A percentile compares a stretch with the other conserved stretches of the same genome.
Conservation (phyloP, 2,797 vertebrate species). For the Sciurus vulgaris region DNA sequence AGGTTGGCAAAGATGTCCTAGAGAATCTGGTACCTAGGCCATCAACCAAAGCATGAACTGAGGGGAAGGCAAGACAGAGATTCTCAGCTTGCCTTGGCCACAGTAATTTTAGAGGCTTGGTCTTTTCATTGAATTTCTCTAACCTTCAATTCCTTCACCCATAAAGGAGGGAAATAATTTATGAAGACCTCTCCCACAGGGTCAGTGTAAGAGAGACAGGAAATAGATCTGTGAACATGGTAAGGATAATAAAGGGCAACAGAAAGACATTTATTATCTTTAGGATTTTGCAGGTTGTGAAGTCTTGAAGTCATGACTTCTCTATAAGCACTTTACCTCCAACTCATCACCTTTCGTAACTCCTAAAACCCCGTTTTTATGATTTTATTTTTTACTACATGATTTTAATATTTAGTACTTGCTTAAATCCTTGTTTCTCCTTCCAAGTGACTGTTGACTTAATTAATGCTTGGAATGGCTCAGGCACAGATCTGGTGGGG, state of each 20-base stretch:
- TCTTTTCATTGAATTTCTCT: background rate
- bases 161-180: background rate
- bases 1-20: background rate
- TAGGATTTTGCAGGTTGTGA: background rate
- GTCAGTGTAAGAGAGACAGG: background rate
- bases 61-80: background rate
- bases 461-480: background rate
- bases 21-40: background rate
- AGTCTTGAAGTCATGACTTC: background rate
- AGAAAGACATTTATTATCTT: background rate
- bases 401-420: background rate
- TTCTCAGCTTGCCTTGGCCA: background rate
- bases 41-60: background rate
- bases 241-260: background rate
- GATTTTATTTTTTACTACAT: background rate
- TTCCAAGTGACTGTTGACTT: background rate
- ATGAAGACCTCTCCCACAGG: background rate
- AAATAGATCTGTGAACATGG: background rate
- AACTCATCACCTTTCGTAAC: background rate
- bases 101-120: background rate
- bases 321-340: background rate
- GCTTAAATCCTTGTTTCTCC: background rate
- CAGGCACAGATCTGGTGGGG: background rate
- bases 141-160: background rate
- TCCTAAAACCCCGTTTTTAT: background rate